A percentile compares a stretch with the other conserved stretches of the same genome.
phyloP scores from a whole-genome alignment of 2,113 vertebrate species.

The Xenopus tropicalis region UCB_Xtro_10.0 CM004443.2:143743501-143744000 shows the following conservation, averaged over 20 bases:
- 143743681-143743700: conserved; percentile 87
- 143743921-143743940: conserved; percentile 84
- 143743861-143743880: conserved; percentile 50
- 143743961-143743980: conserved; percentile 81
- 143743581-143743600: conserved; percentile 57
- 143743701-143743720: conserved; percentile 92
- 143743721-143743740: conserved; percentile 81
- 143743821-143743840: conserved; percentile 56
- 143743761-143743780: conserved; percentile 49
- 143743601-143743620: conserved; percentile 83
- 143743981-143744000: conserved; percentile 86
- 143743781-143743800: conserved; percentile 51
- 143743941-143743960: conserved; percentile 91
- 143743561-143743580: conserved; percentile 43
- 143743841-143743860: conserved; percentile 37
- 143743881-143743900: conserved; percentile 21
- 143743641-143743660: conserved; percentile 50
- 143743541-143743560: conserved; percentile 31
- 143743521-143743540: conserved; percentile 37
- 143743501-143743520: conserved; percentile 41
- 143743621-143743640: conserved; percentile 73
- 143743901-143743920: conserved; percentile 41
- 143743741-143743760: conserved; percentile 50
- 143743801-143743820: conserved; percentile 59
- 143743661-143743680: conserved; percentile 77